Base-by-base conservation (phyloP, 2,888 invertebrate genomes). In the Fragum fragum region DNA sequence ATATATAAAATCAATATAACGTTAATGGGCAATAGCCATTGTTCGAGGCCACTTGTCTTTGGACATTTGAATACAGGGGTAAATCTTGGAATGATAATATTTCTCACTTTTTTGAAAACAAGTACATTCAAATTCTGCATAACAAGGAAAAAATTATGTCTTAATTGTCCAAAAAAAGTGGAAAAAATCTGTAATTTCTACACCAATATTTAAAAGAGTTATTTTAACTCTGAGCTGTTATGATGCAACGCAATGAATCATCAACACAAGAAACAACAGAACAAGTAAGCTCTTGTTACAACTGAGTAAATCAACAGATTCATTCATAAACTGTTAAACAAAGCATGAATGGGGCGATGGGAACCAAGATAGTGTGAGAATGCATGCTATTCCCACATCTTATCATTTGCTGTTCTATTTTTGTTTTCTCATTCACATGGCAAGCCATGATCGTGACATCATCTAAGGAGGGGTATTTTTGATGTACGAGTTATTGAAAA, bases 381-480 rank as follows among this genome's bases (percentile, higher is more conserved):
- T 66, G 42, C 42, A 18, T 21, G 66, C 42, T 26, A 66, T 66
- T 66, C 36, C 66, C 66, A 66, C 66, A 26, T 66, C 66, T 66
- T 66, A 66, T 66, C 66, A 23, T 57, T 36, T 16, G 47, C 47
- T 14, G n/a, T 66, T 66, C 66, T 66, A 66, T 66, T 66, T 66
- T 66, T 39, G 66, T 42, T 61, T 42, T 42, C 42, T 47, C 39
- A 66, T 32, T 42, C 66, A 66, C n/a, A 23, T 66, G n/a, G 21
- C 36, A 36, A 66, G 26, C 11, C 66, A 66, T 42, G 66, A 66
- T 66, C 66, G 42, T 66, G 66, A 66, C 66, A 66, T 66, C 47
- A 66, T 66, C 26, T 26, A n/a, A 42, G 66, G 66, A 66, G 66
- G 66, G 66, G 66, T 66, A 66, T 36, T 66, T 26, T 66, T 66